phyloP scores from a whole-genome alignment of 2,888 invertebrate genomes.

The Platycheirus rosarum region DNA sequence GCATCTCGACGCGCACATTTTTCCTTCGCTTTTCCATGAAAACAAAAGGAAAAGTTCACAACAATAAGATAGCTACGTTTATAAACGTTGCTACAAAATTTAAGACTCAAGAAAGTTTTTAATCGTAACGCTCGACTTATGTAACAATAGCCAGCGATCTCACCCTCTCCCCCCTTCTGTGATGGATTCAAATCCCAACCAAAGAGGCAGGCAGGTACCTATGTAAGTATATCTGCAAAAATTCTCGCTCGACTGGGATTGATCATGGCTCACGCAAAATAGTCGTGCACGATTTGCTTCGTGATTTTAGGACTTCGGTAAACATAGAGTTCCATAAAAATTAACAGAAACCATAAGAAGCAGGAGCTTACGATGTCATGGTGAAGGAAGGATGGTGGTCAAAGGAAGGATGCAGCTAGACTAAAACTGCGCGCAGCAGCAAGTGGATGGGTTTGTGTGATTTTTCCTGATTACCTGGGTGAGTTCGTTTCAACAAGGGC shows the following conservation, averaged over 20 bases:
- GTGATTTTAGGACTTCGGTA: constrained; percentile 80
- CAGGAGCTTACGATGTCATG: background rate
- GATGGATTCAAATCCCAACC: constrained; percentile 20
- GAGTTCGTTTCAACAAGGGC: constrained; percentile 51
- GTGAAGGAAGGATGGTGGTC: background rate
- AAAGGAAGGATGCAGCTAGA: constrained; percentile 1
- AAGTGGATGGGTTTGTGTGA: constrained; percentile 56
- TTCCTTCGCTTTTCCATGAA: constrained; percentile 56
- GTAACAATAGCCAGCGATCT: constrained; percentile 58
- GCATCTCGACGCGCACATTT: constrained; percentile 60
- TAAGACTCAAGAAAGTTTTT: constrained; percentile 48
- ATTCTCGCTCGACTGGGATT: constrained; percentile 76
- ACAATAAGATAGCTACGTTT: background rate
- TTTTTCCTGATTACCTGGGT: constrained; percentile 61
- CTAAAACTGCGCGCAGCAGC: constrained; percentile 20
- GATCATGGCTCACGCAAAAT: constrained; percentile 83
- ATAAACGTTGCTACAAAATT: no score
- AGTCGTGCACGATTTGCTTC: constrained; percentile 83
- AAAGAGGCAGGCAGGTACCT: constrained; percentile 34
- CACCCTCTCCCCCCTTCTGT: background rate
- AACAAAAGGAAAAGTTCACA: constrained; percentile 69
- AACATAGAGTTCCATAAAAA: constrained; percentile 79
- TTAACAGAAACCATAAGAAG: constrained; percentile 68
- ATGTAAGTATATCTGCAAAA: constrained; percentile 34
- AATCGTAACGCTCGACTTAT: constrained; percentile 73